These are phyloP conservation scores for Epizoanthus rinbou DNA, from an alignment of 92 coral and sea anemone species.

Conservation along the genomic window DNA sequence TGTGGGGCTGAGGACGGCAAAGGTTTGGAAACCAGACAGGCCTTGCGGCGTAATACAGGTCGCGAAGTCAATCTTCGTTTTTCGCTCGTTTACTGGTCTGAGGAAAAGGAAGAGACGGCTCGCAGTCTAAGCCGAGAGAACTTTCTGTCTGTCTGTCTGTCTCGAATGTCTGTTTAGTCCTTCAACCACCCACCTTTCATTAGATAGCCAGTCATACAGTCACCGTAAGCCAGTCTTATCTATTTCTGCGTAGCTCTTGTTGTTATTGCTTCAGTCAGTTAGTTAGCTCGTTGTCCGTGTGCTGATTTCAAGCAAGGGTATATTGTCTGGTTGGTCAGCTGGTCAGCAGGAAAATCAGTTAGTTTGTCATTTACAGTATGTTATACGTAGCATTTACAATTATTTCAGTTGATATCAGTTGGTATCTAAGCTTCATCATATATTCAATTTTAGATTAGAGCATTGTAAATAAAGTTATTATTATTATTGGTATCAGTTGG, in stretches of 20 bases:
- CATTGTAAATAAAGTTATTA: no score
- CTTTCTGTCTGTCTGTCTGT: no score
- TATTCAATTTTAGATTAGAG: no score
- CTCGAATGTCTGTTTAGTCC: neutral
- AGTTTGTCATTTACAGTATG: neutral
- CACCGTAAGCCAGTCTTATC: neutral
- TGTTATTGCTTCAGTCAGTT: neutral
- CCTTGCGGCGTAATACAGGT: no score
- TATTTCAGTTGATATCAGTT: neutral
- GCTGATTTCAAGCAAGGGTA: neutral
- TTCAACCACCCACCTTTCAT: conserved; percentile 18
- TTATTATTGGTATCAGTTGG: no score
- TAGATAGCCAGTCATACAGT: neutral
- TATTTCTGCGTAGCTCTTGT: conserved; percentile 1
- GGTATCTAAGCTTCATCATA: no score
- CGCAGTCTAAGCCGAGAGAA: no score
- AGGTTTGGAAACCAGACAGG: no score
- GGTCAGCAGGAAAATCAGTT: conserved; percentile 10
- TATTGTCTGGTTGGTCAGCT: conserved; percentile 10
- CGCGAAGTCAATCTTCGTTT: no score
- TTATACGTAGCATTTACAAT: neutral
- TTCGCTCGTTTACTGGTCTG: no score
- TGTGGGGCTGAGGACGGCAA: no score
- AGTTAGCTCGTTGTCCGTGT: neutral
- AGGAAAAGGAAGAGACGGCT: no score